Conservation (phyloP, 2,797 vertebrate genomes). For the Acridotheres tristis region DNA sequence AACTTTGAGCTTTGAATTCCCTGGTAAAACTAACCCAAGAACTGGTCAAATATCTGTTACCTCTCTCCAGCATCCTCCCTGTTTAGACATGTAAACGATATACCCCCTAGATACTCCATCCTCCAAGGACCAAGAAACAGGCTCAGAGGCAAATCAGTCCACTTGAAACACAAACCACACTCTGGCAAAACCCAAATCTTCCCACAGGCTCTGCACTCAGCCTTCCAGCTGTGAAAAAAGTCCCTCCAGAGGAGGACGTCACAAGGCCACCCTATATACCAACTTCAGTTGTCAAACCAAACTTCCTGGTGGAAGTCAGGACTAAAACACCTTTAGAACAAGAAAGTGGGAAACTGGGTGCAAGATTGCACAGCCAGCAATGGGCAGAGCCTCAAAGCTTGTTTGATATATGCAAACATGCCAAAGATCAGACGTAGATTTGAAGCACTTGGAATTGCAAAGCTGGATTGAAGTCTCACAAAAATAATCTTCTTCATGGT, state of each 20-base stretch:
- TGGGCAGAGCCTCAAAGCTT: not conserved
- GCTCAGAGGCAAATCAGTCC: not conserved
- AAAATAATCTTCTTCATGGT: slow-evolving; percentile 34
- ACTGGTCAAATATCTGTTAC: not conserved
- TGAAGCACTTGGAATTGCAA: slow-evolving; percentile 47
- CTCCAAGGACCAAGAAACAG: not conserved
- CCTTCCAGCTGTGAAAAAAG: not conserved
- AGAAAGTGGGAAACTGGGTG: not conserved
- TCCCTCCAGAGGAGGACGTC: not conserved
- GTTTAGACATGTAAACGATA: not conserved
- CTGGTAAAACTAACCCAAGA: not conserved
- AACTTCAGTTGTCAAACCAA: not conserved
- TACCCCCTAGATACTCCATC: not conserved
- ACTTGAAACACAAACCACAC: not conserved
- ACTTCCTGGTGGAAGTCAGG: not conserved
- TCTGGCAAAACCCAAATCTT: not conserved
- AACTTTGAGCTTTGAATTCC: not conserved
- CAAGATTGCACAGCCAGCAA: not conserved
- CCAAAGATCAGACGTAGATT: slow-evolving; percentile 8
- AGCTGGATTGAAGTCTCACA: slow-evolving; percentile 29
- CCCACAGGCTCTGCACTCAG: not conserved
- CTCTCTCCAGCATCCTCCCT: not conserved
- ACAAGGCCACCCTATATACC: not conserved
- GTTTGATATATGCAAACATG: slow-evolving; percentile 4
- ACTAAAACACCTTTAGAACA: not conserved